Base-by-base conservation (phyloP, 2,113 vertebrate genomes). In the Empidonax traillii region DNA sequence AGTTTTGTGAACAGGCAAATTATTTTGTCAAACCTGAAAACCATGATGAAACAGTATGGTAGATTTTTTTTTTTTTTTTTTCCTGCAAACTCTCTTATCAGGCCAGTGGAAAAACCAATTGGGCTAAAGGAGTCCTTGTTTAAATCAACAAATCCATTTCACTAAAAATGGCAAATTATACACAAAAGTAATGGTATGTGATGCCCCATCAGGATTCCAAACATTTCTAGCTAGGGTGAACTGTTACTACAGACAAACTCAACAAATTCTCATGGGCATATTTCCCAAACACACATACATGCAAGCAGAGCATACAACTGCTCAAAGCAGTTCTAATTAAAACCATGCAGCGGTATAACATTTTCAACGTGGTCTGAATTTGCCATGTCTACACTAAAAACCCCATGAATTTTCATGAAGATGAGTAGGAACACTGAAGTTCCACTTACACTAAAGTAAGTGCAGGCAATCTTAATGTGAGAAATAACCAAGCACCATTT, bases 1-100 rank as follows among this genome's bases (percentile, higher is more conserved):
- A 92, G 94, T 89, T 94, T 96, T 81, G 41, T 84, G 90, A 96
- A 88, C 82, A 96, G 78, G 83, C 44, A 89, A 96, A 96, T 96
- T 94, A 96, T 96, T 97, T 86, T 93, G 83, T 92, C 2, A 39
- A 93, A 96, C 82, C 72, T 92, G 85, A 89, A 96, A 93, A 88
- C 53, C 72, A 87, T 51, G 52, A 91, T 88, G 68, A 90, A 88
- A 94, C 30, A 63, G 27, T 47, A 51, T 6, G 22, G 75, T 33
- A 58, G 37, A 46, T 69, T 66, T 46, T n/a, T 68, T 15, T 43
- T 67, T 71, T 6, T 63, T 82, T 53, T 73, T 91, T 76, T 23
- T 12, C 56, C 13, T 46, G 28, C 17, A 28, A 83, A 71, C 43
- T 63, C 61, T 49, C 47, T 93, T 84, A 71, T 14, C 43, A 88